Base-by-base conservation (phyloP, 1,140 invertebrate species). In the Eurosta solidaginis region DNA sequence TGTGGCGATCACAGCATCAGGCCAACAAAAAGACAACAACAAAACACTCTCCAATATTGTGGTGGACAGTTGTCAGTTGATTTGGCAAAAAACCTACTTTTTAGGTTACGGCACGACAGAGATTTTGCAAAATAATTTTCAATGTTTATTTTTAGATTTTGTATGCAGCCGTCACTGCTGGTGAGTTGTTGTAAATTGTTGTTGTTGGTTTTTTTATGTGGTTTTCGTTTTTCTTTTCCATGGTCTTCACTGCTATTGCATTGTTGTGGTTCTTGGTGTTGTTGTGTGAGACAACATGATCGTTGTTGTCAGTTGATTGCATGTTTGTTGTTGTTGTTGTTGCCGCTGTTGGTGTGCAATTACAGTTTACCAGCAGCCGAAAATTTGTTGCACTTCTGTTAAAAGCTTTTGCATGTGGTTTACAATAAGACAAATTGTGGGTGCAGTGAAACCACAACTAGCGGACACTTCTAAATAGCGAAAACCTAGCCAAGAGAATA, bases 61-160 rank as follows among this genome's bases (percentile, higher is more conserved):
- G n/a, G n/a, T 33, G 54, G 54, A 12, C 59, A 33, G 29, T 36
- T 22, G 59, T 40, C 40, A n/a, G 4, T 29, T 20, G 33, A 2
- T 10, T 54, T 40, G 29, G 33, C 33, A 40, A 33, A 68, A n/a
- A 68, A 68, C 33, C 59, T 20, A 68, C 59, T 68, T 68, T 68
- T 68, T n/a, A n/a, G 33, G 59, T 68, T 68, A 68, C 59, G 40
- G 59, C 59, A 68, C 59, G 59, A 68, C 33, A 68, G n/a, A n/a
- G n/a, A n/a, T n/a, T 68, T 68, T 40, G 59, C 59, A 68, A 36
- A 68, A 14, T n/a, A n/a, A 68, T 17, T 68, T 68, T 68, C 2
- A 20, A 40, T 22, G 59, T 68, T 68, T 68, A 68, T 68, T 68
- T 68, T 68, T 68, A 68, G 59, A 36, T 68, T 4, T 68, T 68